Percentiles rank a stretch among this genome's conserved stretches.
These are phyloP conservation scores for Siderastrea siderea DNA, from an alignment of 92 coral and sea anemone species.

Conservation along the genomic window DNA sequence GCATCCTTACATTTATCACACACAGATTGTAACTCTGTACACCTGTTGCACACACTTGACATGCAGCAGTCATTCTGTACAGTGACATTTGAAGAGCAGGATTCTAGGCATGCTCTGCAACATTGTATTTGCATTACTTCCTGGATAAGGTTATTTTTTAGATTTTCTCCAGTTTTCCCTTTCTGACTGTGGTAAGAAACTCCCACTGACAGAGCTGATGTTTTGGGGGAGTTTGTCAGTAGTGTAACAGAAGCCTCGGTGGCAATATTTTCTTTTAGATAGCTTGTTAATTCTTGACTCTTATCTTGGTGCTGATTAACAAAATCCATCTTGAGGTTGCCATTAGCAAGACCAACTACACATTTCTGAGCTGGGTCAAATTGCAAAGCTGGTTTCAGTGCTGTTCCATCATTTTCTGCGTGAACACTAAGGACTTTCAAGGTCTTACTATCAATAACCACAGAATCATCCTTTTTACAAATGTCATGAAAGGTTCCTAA, in stretches of 20 bases:
- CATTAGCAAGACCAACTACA: slow-evolving; percentile 45
- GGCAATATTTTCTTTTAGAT: slow-evolving; percentile 45
- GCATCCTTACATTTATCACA: slow-evolving; percentile 66
- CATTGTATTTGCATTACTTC: slow-evolving; percentile 53
- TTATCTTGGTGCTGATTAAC: slow-evolving; percentile 16
- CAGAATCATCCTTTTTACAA: slow-evolving; percentile 27
- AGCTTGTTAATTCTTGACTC: slow-evolving; percentile 48
- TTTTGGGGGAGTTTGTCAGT: slow-evolving; percentile 42
- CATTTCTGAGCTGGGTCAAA: slow-evolving; percentile 48
- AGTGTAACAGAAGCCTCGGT: slow-evolving; percentile 45
- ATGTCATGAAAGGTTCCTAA: slow-evolving; percentile 37
- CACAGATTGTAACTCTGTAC: slow-evolving; percentile 51
- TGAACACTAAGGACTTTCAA: slow-evolving; percentile 59
- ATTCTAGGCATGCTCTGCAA: slow-evolving; percentile 48
- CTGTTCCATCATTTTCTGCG: slow-evolving; percentile 64
- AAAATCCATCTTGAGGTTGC: slow-evolving; percentile 24
- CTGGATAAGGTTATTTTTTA: slow-evolving; percentile 46
- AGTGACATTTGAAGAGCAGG: neutral
- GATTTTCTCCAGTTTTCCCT: slow-evolving; percentile 46
- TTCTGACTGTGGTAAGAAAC: slow-evolving; percentile 49
- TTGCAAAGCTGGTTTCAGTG: slow-evolving; percentile 53
- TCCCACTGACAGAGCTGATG: slow-evolving; percentile 43
- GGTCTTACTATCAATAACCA: slow-evolving; percentile 32
- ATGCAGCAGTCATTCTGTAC: slow-evolving; percentile 36
- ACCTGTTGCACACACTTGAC: slow-evolving; percentile 52